A percentile compares a stretch with the other conserved stretches of the same genome.
phyloP scores from a whole-genome alignment of 2,888 invertebrate species.

The Noctua comes region DNA sequence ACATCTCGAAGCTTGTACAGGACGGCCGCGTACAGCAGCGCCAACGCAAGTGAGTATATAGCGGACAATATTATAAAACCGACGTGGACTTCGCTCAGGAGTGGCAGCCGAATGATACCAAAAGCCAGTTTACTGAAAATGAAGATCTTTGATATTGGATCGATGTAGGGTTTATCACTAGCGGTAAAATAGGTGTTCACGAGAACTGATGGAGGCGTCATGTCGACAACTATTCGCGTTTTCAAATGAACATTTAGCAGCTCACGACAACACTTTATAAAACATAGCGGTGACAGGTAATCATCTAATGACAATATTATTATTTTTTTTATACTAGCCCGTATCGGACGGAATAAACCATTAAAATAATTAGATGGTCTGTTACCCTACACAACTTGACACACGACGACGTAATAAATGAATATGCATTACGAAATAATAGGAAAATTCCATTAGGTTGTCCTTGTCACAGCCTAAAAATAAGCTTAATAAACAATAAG shows the following conservation, averaged over 20 bases:
- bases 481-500: conserved; percentile 7
- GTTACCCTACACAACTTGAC: conserved; percentile 38
- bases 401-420: conserved; percentile 38
- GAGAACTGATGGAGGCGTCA: conserved; percentile 72
- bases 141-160: conserved; percentile 74
- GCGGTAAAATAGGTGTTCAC: conserved; percentile 74
- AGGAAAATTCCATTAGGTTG: conserved; percentile 3
- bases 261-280: conserved; percentile 43
- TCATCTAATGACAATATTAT: conserved; percentile 63
- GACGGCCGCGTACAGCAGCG: conserved; percentile 8
- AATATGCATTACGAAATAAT: conserved; percentile 32
- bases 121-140: conserved; percentile 68
- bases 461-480: conserved; percentile 13
- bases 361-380: conserved; percentile 59
- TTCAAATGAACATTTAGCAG: conserved; percentile 38
- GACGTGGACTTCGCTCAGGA: conserved; percentile 63
- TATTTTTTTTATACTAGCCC: conserved; percentile 34
- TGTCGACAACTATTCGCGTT: conserved; percentile 42
- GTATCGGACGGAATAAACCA: conserved; percentile 47
- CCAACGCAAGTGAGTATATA: conserved; percentile 61
- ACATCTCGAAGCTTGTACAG: conserved; percentile 4
- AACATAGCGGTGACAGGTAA: conserved; percentile 54
- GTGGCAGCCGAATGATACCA: conserved; percentile 72
- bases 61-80: conserved; percentile 62
- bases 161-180: conserved; percentile 67